Evolutionary conservation across 2,113 vertebrate genomes (phyloP).

Genomic region (Otocyon megalotis): DNA sequence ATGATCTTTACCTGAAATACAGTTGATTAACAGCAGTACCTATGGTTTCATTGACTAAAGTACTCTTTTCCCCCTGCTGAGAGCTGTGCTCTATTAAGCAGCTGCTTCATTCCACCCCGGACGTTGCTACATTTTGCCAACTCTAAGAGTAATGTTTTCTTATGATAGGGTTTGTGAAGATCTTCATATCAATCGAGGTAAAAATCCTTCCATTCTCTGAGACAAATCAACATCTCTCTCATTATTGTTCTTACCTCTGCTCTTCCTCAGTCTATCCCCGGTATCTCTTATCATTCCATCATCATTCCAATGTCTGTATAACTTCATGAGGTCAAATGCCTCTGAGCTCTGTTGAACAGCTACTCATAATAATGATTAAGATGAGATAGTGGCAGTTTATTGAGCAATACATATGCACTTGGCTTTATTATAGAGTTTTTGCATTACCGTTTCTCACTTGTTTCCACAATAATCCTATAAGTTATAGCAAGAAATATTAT

Average conservation of each 20-base stretch:
- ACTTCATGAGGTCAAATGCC: not conserved
- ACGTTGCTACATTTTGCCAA: conserved; percentile 60
- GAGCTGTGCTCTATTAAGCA: conserved; percentile 20
- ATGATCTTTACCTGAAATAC: conserved; percentile 72
- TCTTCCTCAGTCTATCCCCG: not conserved
- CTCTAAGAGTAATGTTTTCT: conserved; percentile 65
- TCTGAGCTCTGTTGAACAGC: not conserved
- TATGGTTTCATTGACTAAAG: conserved; percentile 39
- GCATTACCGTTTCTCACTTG: not conserved
- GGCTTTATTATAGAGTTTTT: not conserved
- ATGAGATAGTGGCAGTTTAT: not conserved
- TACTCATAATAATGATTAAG: not conserved
- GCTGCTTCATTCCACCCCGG: conserved; percentile 64
- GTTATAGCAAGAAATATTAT: not conserved
- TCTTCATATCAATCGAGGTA: not conserved
- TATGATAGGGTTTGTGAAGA: not conserved
- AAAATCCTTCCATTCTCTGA: not conserved
- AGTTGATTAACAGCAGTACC: conserved; percentile 62
- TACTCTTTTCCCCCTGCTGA: not conserved
- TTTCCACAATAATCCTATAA: not conserved
- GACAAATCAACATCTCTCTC: not conserved
- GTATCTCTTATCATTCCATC: not conserved
- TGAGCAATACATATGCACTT: not conserved
- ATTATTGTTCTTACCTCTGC: not conserved
- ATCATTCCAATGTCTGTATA: not conserved